Percentiles rank a stretch among this genome's conserved stretches.
Conservation (phyloP, 2,888 invertebrate genomes). For the Limnephilus lunatus region DNA sequence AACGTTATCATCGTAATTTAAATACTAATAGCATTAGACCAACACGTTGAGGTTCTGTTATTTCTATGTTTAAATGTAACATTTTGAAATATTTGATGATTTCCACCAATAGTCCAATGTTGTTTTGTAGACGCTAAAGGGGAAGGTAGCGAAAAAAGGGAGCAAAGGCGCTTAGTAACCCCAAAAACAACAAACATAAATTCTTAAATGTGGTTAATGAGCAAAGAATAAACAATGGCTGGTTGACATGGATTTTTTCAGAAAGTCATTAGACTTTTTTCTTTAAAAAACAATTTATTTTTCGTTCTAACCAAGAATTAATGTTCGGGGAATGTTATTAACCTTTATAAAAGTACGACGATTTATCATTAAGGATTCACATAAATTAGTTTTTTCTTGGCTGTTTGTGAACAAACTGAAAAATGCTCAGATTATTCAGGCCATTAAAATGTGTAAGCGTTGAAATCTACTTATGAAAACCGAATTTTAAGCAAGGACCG, state of each 20-base stretch:
- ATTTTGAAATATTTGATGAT: not conserved
- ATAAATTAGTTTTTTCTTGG: not conserved
- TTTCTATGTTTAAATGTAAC: not conserved
- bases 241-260: not conserved
- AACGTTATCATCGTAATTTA: not conserved
- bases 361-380: conserved; percentile 2
- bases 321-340: not conserved
- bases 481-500: not conserved
- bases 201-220: not conserved
- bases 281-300: not conserved
- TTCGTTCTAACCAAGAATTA: not conserved
- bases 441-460: not conserved
- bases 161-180: not conserved
- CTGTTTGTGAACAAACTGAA: conserved; percentile 2
- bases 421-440: not conserved
- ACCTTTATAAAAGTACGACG: not conserved
- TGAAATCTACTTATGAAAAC: not conserved
- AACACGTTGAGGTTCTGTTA: not conserved
- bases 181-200: not conserved
- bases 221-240: not conserved
- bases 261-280: not conserved
- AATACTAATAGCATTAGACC: not conserved
- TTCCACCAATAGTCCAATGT: not conserved
- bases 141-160: not conserved
- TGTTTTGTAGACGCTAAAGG: not conserved